These are phyloP conservation scores for Cephus pygmeus DNA, from an alignment of 2,888 invertebrate genomes.

Conservation along the genomic window DNA sequence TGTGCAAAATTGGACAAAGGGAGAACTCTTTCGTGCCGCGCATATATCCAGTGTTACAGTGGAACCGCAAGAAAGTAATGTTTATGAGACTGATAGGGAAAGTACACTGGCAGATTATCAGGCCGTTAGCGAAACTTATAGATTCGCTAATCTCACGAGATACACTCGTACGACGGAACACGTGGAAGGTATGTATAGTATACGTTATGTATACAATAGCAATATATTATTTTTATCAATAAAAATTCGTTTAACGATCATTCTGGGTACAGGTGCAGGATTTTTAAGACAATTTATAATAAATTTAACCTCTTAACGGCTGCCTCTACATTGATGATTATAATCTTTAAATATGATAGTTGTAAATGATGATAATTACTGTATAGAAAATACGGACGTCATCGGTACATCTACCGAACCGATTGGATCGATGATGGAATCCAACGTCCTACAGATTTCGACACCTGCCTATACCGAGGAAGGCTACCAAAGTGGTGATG, in stretches of 20 bases:
- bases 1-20: not conserved
- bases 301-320: not conserved
- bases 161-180: not conserved
- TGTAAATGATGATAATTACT: not conserved
- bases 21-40: not conserved
- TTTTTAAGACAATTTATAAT: not conserved
- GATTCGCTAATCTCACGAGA: not conserved
- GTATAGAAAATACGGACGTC: not conserved
- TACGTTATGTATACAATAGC: not conserved
- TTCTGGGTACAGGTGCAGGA: not conserved
- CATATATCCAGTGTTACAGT: not conserved
- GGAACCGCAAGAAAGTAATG: not conserved
- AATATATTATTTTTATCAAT: not conserved
- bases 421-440: not conserved
- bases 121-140: not conserved
- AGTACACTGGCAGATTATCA: not conserved
- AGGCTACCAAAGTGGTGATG: not conserved
- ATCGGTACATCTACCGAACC: not conserved
- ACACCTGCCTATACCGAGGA: not conserved
- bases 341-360: not conserved
- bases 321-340: not conserved
- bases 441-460: slow-evolving; percentile 11
- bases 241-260: not conserved
- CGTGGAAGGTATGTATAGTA: not conserved
- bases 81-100: not conserved